These are phyloP conservation scores for Mantis religiosa DNA, from an alignment of 2,888 invertebrate genomes.

Conservation along the genomic window DNA sequence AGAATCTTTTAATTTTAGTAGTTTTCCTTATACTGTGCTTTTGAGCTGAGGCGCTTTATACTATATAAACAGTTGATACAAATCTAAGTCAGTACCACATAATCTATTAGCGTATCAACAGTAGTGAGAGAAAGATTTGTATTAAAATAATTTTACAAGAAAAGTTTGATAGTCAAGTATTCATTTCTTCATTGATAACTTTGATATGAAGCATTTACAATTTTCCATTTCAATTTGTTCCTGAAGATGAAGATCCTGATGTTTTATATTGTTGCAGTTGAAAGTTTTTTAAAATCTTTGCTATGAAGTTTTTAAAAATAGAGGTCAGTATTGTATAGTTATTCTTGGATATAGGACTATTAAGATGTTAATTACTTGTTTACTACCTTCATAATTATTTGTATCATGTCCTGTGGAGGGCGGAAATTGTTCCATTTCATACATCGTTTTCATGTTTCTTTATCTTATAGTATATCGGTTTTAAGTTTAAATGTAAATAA, in stretches of 20 bases:
- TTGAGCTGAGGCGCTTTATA: too few species aligned
- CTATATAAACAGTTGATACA: too few species aligned
- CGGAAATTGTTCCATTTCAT: conserved; percentile 2
- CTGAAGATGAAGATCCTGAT: background rate
- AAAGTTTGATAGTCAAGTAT: too few species aligned
- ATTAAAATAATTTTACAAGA: too few species aligned
- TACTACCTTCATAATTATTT: background rate
- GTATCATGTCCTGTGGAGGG: conserved; percentile 7
- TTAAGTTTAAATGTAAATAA: background rate
- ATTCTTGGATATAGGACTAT: background rate
- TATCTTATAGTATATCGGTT: background rate
- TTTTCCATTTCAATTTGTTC: background rate
- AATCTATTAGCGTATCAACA: too few species aligned
- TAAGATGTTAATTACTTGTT: background rate
- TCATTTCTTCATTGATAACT: background rate
- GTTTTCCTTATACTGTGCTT: too few species aligned
- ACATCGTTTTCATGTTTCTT: background rate
- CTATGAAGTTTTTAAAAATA: background rate
- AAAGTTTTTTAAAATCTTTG: background rate
- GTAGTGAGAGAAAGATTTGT: too few species aligned
- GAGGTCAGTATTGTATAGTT: background rate
- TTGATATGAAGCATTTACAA: background rate
- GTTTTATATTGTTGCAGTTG: background rate
- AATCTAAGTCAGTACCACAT: too few species aligned
- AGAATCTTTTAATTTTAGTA: too few species aligned